Conservation (phyloP, 2,113 vertebrate genomes). For the Cottus gobio region DNA sequence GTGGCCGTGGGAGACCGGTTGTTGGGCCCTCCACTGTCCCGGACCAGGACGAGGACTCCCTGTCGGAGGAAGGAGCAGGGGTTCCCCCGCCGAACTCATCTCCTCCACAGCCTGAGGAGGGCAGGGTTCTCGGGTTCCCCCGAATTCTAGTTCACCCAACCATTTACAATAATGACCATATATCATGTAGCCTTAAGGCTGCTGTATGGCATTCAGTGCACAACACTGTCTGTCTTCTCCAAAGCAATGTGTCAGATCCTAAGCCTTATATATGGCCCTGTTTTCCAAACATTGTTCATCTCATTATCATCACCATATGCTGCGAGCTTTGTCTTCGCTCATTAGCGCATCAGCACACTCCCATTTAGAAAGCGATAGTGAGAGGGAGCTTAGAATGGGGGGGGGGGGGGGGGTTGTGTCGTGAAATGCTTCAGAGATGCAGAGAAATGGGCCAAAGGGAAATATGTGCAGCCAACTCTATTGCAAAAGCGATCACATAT, state of each 20-base stretch:
- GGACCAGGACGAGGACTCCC: too few species aligned
- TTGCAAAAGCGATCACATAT: slow-evolving; percentile 41
- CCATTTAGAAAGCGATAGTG: slow-evolving; percentile 55
- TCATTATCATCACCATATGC: slow-evolving; percentile 78
- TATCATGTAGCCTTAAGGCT: slow-evolving; percentile 52
- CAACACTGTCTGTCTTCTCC: slow-evolving; percentile 39
- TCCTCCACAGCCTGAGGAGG: too few species aligned
- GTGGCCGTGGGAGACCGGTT: too few species aligned
- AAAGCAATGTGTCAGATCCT: slow-evolving; percentile 47
- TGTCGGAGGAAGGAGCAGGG: too few species aligned
- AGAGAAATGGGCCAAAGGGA: slow-evolving; percentile 28
- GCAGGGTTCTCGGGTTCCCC: too few species aligned
- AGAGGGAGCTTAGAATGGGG: slow-evolving; percentile 1
- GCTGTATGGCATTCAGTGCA: slow-evolving; percentile 23
- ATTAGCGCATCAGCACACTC: slow-evolving; percentile 56
- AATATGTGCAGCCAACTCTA: slow-evolving; percentile 29
- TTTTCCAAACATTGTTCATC: slow-evolving; percentile 74
- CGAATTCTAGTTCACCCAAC: not conserved
- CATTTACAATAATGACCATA: slow-evolving; percentile 49
- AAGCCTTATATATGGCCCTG: slow-evolving; percentile 60
- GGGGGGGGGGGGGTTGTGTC: not conserved
- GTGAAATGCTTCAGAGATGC: slow-evolving; percentile 43
- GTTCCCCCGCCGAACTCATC: too few species aligned
- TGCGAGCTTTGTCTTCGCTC: slow-evolving; percentile 66
- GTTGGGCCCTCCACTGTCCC: too few species aligned